phyloP scores from a whole-genome alignment of 2,797 vertebrate genomes.

The Hippoglossus hippoglossus region DNA sequence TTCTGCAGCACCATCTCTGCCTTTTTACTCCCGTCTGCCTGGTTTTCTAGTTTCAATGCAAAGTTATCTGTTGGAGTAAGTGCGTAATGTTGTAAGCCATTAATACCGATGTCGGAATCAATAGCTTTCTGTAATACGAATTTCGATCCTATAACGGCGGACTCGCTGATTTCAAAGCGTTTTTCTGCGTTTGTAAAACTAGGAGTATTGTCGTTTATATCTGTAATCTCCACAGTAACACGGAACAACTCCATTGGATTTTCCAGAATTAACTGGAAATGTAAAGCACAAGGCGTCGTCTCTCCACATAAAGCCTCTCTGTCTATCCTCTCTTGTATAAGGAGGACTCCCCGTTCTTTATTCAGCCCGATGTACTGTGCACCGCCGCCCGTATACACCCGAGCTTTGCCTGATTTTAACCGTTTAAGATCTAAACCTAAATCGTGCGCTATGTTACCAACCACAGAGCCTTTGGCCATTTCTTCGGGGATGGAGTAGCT shows the following conservation, averaged over 20 bases:
- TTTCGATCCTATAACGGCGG: slow-evolving; percentile 65
- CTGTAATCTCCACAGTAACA: slow-evolving; percentile 76
- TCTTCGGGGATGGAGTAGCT: slow-evolving; percentile 90
- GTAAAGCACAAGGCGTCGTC: slow-evolving; percentile 83
- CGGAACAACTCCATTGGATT: slow-evolving; percentile 85
- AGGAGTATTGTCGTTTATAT: slow-evolving; percentile 78
- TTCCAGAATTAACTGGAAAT: slow-evolving; percentile 87
- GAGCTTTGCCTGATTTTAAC: slow-evolving; percentile 81
- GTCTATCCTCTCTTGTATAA: slow-evolving; percentile 87
- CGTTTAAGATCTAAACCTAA: slow-evolving; percentile 73
- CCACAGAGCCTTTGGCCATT: slow-evolving; percentile 79
- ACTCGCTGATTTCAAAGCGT: slow-evolving; percentile 78
- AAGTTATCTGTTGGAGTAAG: slow-evolving; percentile 75
- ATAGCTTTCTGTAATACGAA: slow-evolving; percentile 80
- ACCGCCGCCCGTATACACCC: slow-evolving; percentile 71
- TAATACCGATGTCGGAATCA: slow-evolving; percentile 79
- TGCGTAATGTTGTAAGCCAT: slow-evolving; percentile 78
- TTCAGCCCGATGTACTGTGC: slow-evolving; percentile 84
- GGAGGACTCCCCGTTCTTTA: slow-evolving; percentile 82
- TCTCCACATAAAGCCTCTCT: slow-evolving; percentile 87
- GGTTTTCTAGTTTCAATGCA: slow-evolving; percentile 61
- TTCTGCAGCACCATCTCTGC: slow-evolving; percentile 78
- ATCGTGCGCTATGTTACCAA: slow-evolving; percentile 75
- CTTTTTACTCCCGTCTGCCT: slow-evolving; percentile 67
- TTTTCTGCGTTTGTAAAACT: slow-evolving; percentile 59